Conservation (phyloP, 1,140 invertebrate species). For the Brachionus calyciflorus region DNA sequence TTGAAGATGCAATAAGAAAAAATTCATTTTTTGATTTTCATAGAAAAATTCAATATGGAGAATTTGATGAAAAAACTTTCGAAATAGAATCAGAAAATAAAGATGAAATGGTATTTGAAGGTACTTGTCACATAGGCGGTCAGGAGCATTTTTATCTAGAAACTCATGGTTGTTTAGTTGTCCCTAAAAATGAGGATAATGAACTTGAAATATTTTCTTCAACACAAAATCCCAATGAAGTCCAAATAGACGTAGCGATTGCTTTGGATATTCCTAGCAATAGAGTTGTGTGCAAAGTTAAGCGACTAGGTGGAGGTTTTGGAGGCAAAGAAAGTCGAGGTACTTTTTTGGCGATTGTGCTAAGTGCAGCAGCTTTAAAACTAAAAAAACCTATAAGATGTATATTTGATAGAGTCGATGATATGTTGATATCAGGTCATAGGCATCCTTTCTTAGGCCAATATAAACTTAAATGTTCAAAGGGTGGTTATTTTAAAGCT, state of each 20-base stretch:
- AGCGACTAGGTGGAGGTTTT: constrained; percentile 85
- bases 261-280: constrained; percentile 74
- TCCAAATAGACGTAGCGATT: constrained; percentile 69
- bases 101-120: constrained; percentile 65
- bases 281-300: constrained; percentile 69
- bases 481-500: constrained; percentile 49
- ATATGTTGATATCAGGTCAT: constrained; percentile 81
- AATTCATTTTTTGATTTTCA: constrained; percentile 55
- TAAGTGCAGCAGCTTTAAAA: constrained; percentile 64
- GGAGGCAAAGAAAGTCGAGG: constrained; percentile 86
- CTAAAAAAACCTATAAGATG: constrained; percentile 74
- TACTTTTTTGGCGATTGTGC: constrained; percentile 60
- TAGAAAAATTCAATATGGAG: not conserved
- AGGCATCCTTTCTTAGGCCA: constrained; percentile 81
- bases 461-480: constrained; percentile 67
- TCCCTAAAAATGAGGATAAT: constrained; percentile 74
- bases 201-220: constrained; percentile 79
- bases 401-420: constrained; percentile 87
- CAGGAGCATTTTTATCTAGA: constrained; percentile 97
- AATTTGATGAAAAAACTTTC: constrained; percentile 16
- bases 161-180: constrained; percentile 69
- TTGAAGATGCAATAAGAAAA: constrained; percentile 65
- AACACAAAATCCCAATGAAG: constrained; percentile 77
- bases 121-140: constrained; percentile 76
- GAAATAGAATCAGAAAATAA: constrained; percentile 54